Evolutionary conservation across 92 coral and sea anemone species (phyloP), one percentile per base, ranked within the genome.

Genomic region (Palythoa grandiflora): DNA sequence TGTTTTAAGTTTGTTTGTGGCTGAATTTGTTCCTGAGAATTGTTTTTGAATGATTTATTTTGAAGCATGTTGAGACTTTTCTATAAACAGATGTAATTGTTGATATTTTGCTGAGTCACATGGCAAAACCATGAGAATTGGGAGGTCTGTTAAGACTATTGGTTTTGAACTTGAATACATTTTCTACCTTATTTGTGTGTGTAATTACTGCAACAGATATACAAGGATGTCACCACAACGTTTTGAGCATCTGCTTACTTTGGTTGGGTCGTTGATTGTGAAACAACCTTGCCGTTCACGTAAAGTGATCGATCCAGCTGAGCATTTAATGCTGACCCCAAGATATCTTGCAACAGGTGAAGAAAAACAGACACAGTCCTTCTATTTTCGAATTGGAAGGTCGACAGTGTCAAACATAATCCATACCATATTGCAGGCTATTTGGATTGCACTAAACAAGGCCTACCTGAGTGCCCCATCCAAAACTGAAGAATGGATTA

Each of bases 301-400:
- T 15, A 88, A 61, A 9, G 51, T 92, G 0, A 92, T 89, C 39
- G 17, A 40, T 66, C 78, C 73, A 70, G 75, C 90, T 36, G 92
- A 89, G 75, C 84, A 92, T 7, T 79, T 92, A n/a, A 53, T 73
- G 73, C 63, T 90, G 20, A 90, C 91, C 28, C 44, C 90, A 71
- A 84, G 95, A 37, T 92, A 90, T 79, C 89, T 87, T 28, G 93
- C 95, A n/a, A 83, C 93, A 9, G 93, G 95, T 19, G 91, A 90
- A 54, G 71, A 80, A 65, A 93, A 92, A 74, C 89, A 90, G 79
- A 61, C 91, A 28, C 84, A 60, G 65, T 68, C 91, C 21, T 90
- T 92, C 70, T 65, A 68, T 16, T 90, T 89, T 77, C 59, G 91
- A 15, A 80, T 92, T 54, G 94, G 92, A 70, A 81, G 88, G 28